Evolutionary conservation across 2,113 vertebrate genomes (phyloP).

Genomic region (Chaetura pelagica): DNA sequence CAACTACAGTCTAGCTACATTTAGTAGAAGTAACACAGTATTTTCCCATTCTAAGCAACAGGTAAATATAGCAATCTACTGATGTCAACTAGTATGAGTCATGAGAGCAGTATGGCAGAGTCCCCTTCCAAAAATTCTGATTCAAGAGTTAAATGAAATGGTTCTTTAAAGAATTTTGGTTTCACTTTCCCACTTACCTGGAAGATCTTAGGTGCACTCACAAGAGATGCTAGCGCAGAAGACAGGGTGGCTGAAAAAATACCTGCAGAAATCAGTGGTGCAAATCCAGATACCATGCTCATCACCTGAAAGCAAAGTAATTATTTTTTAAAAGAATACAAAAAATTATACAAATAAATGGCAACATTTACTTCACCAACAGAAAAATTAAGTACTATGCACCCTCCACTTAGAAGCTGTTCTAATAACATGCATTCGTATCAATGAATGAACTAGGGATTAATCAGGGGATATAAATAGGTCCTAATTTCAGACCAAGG

Average conservation of each 20-base stretch:
- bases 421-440: neutral
- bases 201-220: conserved; percentile 98
- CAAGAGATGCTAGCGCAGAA: conserved; percentile 96
- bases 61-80: neutral
- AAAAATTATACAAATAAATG: neutral
- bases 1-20: fast-evolving
- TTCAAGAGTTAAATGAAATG: neutral
- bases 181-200: conserved; percentile 81
- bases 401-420: neutral
- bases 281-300: conserved; percentile 95
- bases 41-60: neutral
- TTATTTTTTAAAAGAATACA: neutral
- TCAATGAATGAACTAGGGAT: neutral
- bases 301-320: conserved; percentile 83
- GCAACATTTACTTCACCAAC: neutral
- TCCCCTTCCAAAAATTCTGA: neutral
- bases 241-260: conserved; percentile 98
- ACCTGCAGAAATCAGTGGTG: conserved; percentile 93
- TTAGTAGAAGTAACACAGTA: neutral
- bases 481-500: neutral
- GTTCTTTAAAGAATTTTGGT: neutral
- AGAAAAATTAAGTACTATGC: neutral
- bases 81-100: neutral
- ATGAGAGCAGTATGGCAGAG: neutral
- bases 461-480: neutral